A percentile compares a stretch with the other conserved stretches of the same genome.
Conservation (phyloP, 1,140 invertebrate species). For the Macrobrachium nipponense region DNA sequence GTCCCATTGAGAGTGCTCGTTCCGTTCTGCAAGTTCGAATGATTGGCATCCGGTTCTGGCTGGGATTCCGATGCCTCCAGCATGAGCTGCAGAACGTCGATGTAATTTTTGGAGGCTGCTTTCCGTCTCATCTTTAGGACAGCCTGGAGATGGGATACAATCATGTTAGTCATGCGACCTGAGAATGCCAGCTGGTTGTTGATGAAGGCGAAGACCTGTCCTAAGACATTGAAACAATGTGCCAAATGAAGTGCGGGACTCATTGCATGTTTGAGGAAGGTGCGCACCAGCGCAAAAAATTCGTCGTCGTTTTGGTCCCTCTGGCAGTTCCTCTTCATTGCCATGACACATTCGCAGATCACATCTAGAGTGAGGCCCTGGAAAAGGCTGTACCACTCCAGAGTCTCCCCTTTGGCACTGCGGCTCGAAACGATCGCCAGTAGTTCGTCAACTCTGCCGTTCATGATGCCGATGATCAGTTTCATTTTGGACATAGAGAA, state of each 20-base stretch:
- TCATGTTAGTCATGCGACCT: constrained; percentile 67
- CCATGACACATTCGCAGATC: constrained; percentile 71
- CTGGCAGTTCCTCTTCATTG: constrained; percentile 69
- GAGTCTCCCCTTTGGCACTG: constrained; percentile 49
- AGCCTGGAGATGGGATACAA: constrained; percentile 66
- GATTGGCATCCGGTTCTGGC: no score
- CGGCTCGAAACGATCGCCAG: constrained; percentile 63
- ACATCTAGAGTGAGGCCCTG: constrained; percentile 71
- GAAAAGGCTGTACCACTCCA: constrained; percentile 65
- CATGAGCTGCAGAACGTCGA: constrained; percentile 63
- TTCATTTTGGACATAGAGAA: constrained; percentile 72
- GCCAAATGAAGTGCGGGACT: constrained; percentile 66
- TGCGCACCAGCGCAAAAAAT: constrained; percentile 65
- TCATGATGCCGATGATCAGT: constrained; percentile 68
- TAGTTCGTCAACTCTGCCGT: constrained; percentile 66
- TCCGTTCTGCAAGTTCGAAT: no score
- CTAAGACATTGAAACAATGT: constrained; percentile 67
- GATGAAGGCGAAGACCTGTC: constrained; percentile 64
- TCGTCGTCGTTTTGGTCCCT: constrained; percentile 67
- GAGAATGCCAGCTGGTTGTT: constrained; percentile 66
- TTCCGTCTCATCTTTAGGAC: constrained; percentile 65
- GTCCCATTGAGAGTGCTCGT: no score
- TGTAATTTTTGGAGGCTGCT: constrained; percentile 40
- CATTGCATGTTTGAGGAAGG: constrained; percentile 67
- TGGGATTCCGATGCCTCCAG: constrained; percentile 59